These are phyloP conservation scores for Pollenia angustigena DNA, from an alignment of 2,888 invertebrate species.

Conservation along the genomic window DNA sequence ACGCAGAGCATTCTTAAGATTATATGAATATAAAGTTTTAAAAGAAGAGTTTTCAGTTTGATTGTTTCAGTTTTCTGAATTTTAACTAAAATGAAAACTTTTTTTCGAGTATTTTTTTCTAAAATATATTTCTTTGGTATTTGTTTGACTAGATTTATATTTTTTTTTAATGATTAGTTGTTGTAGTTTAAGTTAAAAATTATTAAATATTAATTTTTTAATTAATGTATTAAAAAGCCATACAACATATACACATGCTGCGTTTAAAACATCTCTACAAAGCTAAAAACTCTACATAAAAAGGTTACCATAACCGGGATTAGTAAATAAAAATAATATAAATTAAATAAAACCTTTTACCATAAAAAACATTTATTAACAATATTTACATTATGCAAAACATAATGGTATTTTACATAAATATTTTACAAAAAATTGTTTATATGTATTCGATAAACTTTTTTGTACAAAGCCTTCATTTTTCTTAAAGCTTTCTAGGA, in stretches of 20 bases:
- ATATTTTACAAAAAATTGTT: conserved; percentile 7
- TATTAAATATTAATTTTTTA: conserved; percentile 19
- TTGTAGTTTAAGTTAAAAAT: conserved; percentile 52
- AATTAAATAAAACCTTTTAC: conserved; percentile 34
- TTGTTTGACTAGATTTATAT: conserved; percentile 42
- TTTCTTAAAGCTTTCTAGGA: background rate
- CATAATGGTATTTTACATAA: background rate
- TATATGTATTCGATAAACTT: conserved; percentile 13
- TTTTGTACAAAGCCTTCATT: conserved; percentile 16
- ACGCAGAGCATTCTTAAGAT: conserved; percentile 66
- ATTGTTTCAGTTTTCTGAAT: conserved; percentile 56
- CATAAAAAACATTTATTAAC: conserved; percentile 49
- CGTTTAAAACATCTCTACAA: conserved; percentile 42
- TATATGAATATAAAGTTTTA: conserved; percentile 54
- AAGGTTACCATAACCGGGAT: conserved; percentile 48
- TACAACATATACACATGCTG: conserved; percentile 73
- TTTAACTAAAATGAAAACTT: conserved; percentile 66
- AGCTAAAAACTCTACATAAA: conserved; percentile 51
- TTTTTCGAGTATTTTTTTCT: conserved; percentile 27
- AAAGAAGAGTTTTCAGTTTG: conserved; percentile 56
- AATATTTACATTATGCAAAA: conserved; percentile 63
- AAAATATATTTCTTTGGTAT: conserved; percentile 43
- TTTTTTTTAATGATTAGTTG: conserved; percentile 37
- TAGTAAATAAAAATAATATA: conserved; percentile 31
- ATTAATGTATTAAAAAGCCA: conserved; percentile 39